Evolutionary conservation across 2,888 invertebrate species (phyloP).

Genomic region (Hyalella azteca): DNA sequence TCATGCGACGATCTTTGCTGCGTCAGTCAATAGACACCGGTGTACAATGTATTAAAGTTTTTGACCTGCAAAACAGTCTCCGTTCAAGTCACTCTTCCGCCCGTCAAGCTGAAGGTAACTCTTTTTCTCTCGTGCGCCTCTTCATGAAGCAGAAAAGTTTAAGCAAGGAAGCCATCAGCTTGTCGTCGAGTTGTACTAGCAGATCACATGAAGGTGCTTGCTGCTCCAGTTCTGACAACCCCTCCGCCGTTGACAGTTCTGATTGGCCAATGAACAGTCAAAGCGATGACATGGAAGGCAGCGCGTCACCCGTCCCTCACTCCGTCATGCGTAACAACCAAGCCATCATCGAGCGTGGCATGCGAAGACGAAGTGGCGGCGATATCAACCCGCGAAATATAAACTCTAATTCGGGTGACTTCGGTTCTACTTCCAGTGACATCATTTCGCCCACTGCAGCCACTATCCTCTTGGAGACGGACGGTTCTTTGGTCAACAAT

Average conservation of each 20-base stretch:
- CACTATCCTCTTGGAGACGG: slow-evolving; percentile 42
- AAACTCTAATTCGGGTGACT: slow-evolving; percentile 36
- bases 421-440: slow-evolving; percentile 28
- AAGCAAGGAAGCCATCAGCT: slow-evolving; percentile 76
- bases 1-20: slow-evolving; percentile 56
- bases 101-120: slow-evolving; percentile 60
- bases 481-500: slow-evolving; percentile 49
- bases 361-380: slow-evolving; percentile 41
- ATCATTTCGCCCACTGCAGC: slow-evolving; percentile 44
- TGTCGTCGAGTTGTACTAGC: slow-evolving; percentile 70
- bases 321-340: slow-evolving; percentile 52
- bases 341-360: slow-evolving; percentile 38
- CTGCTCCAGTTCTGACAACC: slow-evolving; percentile 70
- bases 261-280: slow-evolving; percentile 60
- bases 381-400: slow-evolving; percentile 38
- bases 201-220: slow-evolving; percentile 77
- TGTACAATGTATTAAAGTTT: slow-evolving; percentile 60
- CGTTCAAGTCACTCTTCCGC: slow-evolving; percentile 61
- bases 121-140: slow-evolving; percentile 82
- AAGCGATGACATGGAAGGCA: slow-evolving; percentile 59
- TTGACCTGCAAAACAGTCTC: slow-evolving; percentile 62
- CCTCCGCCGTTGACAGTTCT: slow-evolving; percentile 60
- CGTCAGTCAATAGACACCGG: slow-evolving; percentile 54
- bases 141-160: slow-evolving; percentile 89
- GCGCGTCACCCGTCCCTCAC: slow-evolving; percentile 55